Evolutionary conservation across 2,888 invertebrate genomes (phyloP).

Genomic region (Spodoptera picta): DNA sequence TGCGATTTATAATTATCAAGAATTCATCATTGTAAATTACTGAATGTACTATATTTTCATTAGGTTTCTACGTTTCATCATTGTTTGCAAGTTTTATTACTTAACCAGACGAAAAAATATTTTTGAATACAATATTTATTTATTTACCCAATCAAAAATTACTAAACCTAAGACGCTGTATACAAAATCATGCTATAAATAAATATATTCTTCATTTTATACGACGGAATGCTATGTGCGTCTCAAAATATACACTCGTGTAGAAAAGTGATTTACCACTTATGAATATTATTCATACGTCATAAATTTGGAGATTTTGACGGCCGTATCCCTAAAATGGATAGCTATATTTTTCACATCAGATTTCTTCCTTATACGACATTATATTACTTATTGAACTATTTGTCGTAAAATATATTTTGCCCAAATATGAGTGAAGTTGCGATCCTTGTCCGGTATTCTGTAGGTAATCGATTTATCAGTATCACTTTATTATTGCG

Average conservation of each 20-base stretch:
- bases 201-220: constrained; percentile 9
- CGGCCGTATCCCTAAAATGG: constrained; percentile 49
- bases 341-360: constrained; percentile 52
- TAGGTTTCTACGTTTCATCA: too few relatives aligned
- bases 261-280: constrained; percentile 51
- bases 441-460: too few relatives aligned
- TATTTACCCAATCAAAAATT: too few relatives aligned
- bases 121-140: too few relatives aligned
- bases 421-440: neutral
- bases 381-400: constrained; percentile 15
- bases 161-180: too few relatives aligned
- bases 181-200: constrained; percentile 17
- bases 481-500: too few relatives aligned
- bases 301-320: constrained; percentile 57
- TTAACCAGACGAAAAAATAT: too few relatives aligned
- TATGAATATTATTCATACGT: constrained; percentile 56
- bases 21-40: too few relatives aligned
- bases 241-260: constrained; percentile 35
- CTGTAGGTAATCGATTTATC: too few relatives aligned
- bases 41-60: too few relatives aligned
- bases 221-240: constrained; percentile 16
- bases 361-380: constrained; percentile 32
- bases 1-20: too few relatives aligned
- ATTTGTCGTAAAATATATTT: constrained; percentile 19
- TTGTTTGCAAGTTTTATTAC: too few relatives aligned